Conservation (phyloP, 2,113 vertebrate genomes). For the Gallinago undulata region DNA sequence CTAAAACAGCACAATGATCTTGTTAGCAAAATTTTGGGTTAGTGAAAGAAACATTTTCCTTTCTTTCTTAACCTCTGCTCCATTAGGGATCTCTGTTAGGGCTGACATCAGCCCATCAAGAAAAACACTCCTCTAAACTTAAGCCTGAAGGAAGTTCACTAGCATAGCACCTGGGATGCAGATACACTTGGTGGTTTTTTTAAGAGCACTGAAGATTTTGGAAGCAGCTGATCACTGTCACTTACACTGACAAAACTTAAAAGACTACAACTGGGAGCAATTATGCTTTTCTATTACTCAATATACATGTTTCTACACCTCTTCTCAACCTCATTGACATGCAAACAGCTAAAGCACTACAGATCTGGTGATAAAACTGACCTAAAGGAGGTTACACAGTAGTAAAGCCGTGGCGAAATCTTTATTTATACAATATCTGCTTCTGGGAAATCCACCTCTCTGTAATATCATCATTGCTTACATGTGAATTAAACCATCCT, state of each 20-base stretch:
- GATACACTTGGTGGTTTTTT: background rate
- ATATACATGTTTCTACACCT: background rate
- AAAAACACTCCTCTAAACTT: background rate
- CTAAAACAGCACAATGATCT: background rate
- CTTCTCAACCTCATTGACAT: background rate
- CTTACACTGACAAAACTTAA: background rate
- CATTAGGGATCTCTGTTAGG: background rate
- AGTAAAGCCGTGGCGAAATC: background rate
- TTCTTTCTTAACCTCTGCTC: background rate
- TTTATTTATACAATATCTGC: background rate
- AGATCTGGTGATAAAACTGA: background rate
- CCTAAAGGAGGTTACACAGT: background rate
- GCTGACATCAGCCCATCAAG: background rate
- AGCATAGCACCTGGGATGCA: background rate
- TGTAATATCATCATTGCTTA: background rate
- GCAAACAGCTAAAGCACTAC: background rate
- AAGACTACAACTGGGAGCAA: background rate
- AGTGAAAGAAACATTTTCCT: background rate
- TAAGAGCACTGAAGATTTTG: background rate
- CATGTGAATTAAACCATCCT: background rate
- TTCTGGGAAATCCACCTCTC: background rate
- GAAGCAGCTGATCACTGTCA: background rate
- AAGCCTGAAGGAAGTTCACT: background rate
- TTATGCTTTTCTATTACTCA: background rate
- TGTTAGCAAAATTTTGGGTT: background rate